These are phyloP conservation scores for Torymus aiolomorphi DNA, from an alignment of 2,888 invertebrate genomes.

Conservation along the genomic window DNA sequence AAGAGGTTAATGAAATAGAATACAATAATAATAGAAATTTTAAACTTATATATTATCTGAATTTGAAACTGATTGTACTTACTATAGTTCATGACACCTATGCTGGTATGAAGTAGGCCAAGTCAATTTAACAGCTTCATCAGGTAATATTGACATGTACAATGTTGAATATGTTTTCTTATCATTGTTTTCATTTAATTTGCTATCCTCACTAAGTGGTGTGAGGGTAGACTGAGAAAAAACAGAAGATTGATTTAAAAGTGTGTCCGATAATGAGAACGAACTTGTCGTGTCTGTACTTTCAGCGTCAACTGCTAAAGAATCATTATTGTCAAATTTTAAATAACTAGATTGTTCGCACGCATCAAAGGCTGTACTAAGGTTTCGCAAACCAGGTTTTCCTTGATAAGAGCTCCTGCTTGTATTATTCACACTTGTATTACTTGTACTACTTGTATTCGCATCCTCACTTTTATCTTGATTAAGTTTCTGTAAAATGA, in stretches of 20 bases:
- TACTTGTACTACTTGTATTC: slow-evolving; percentile 3
- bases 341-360: slow-evolving; percentile 65
- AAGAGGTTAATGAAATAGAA: no score
- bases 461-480: slow-evolving; percentile 26
- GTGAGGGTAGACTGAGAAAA: slow-evolving; percentile 51
- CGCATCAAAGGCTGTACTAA: slow-evolving; percentile 68
- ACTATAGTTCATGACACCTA: slow-evolving; percentile 85
- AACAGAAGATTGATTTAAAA: slow-evolving; percentile 56
- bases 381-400: slow-evolving; percentile 61
- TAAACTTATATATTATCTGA: no score
- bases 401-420: slow-evolving; percentile 11
- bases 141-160: slow-evolving; percentile 68
- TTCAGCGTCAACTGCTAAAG: slow-evolving; percentile 24
- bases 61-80: no score
- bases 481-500: slow-evolving; percentile 26
- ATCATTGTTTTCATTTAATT: slow-evolving; percentile 36
- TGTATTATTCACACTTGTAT: neutral
- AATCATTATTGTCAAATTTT: slow-evolving; percentile 21
- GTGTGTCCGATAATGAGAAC: slow-evolving; percentile 40
- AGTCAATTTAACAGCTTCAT: slow-evolving; percentile 72
- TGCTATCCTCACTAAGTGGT: slow-evolving; percentile 48
- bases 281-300: slow-evolving; percentile 44
- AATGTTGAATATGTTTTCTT: slow-evolving; percentile 67
- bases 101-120: slow-evolving; percentile 82
- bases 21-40: no score